phyloP scores from a whole-genome alignment of 2,113 vertebrate genomes.

The Panthera tigris region DNA sequence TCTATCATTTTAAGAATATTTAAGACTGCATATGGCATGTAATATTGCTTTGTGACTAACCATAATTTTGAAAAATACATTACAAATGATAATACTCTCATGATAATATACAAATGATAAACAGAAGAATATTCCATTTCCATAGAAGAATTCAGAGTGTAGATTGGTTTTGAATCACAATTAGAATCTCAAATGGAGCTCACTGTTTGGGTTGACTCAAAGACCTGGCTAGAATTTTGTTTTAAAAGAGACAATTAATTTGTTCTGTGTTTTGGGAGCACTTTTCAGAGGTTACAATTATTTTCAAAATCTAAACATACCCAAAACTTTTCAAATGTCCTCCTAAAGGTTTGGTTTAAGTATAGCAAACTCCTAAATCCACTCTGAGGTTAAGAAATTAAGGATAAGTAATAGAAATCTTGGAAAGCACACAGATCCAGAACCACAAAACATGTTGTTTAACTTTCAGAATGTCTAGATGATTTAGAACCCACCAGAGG shows the following conservation, averaged over 20 bases:
- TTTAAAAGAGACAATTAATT: not conserved
- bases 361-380: not conserved
- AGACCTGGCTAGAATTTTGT: not conserved
- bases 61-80: constrained; percentile 31
- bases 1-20: constrained; percentile 28
- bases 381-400: not conserved
- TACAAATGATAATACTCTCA: not conserved
- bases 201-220: not conserved
- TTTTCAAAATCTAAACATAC: not conserved
- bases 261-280: not conserved
- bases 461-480: not conserved
- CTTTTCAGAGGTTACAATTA: not conserved
- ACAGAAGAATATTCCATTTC: not conserved
- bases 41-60: not conserved
- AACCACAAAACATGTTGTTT: not conserved
- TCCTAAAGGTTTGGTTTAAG: not conserved
- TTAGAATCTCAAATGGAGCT: not conserved
- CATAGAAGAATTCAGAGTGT: not conserved
- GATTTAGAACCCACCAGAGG: not conserved
- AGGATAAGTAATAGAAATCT: not conserved
- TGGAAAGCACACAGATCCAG: not conserved
- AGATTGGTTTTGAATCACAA: not conserved
- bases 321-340: not conserved
- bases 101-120: not conserved
- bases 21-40: not conserved